Conservation (phyloP, 2,113 vertebrate species). For the Carassius auratus region DNA sequence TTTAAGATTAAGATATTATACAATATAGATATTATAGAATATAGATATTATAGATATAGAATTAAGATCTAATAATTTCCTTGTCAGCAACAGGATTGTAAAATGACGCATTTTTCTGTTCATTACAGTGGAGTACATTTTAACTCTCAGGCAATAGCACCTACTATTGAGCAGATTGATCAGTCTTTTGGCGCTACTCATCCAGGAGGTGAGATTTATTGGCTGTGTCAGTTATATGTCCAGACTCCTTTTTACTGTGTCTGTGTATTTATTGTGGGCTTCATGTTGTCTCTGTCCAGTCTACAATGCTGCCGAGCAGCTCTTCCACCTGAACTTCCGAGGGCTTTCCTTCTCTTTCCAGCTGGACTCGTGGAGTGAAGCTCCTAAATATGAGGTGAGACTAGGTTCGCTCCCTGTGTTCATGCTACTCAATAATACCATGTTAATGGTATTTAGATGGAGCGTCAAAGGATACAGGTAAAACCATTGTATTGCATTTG, state of each 20-base stretch:
- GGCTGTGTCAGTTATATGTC: not conserved
- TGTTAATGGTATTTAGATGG: constrained; percentile 1
- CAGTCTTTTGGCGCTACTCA: constrained; percentile 99
- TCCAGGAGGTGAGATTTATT: constrained; percentile 86
- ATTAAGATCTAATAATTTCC: not conserved
- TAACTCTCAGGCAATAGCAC: constrained; percentile 97
- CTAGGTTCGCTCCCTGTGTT: not conserved
- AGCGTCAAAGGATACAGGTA: not conserved
- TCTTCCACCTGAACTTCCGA: constrained; percentile 99
- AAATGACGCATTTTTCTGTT: constrained; percentile 46
- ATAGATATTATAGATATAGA: too few species aligned
- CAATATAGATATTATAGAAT: too few species aligned
- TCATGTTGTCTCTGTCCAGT: constrained; percentile 71
- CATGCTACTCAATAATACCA: not conserved
- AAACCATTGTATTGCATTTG: not conserved
- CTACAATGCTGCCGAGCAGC: constrained; percentile 96
- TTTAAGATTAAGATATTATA: not conserved
- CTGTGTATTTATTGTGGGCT: not conserved
- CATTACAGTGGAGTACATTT: constrained; percentile 94
- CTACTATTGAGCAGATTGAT: constrained; percentile 99
- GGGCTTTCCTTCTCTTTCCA: constrained; percentile 98
- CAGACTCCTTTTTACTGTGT: not conserved
- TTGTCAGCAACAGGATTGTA: not conserved
- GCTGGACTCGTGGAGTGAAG: constrained; percentile 98
- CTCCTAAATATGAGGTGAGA: constrained; percentile 97